phyloP scores from a whole-genome alignment of 2,797 vertebrate genomes.

The Siniperca obscura region DNA sequence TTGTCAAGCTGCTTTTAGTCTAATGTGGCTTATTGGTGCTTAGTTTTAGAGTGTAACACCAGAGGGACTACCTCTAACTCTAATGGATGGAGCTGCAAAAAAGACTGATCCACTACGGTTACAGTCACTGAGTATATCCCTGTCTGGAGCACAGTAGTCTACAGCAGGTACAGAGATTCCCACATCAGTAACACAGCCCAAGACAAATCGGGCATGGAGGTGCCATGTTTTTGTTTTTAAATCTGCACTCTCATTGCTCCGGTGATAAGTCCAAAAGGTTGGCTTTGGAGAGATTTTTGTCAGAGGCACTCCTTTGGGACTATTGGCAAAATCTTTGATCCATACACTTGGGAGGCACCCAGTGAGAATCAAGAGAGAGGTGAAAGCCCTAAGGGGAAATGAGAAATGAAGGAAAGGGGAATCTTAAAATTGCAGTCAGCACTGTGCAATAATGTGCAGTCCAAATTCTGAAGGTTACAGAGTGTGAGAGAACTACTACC shows the following conservation, averaged over 20 bases:
- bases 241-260: slow-evolving; percentile 20
- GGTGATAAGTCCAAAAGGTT: slow-evolving; percentile 30
- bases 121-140: slow-evolving; percentile 1
- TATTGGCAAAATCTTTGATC: slow-evolving; percentile 48
- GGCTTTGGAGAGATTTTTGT: slow-evolving; percentile 28
- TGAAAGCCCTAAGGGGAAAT: slow-evolving; percentile 34
- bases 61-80: background rate
- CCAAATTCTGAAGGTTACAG: slow-evolving; percentile 26
- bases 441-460: background rate
- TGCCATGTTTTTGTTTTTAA: slow-evolving; percentile 33
- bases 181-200: slow-evolving; percentile 5
- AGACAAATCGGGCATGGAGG: background rate
- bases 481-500: background rate
- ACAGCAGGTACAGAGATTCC: slow-evolving; percentile 16
- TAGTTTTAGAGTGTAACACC: slow-evolving; percentile 20
- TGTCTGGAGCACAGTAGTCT: slow-evolving; percentile 1
- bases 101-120: slow-evolving; percentile 1
- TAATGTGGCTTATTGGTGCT: slow-evolving; percentile 16
- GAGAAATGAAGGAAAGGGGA: background rate
- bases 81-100: slow-evolving; percentile 17
- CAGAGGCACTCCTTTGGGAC: background rate
- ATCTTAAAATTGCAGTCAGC: background rate
- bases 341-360: slow-evolving; percentile 5
- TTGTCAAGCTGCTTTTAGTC: slow-evolving; percentile 36
- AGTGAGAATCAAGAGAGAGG: slow-evolving; percentile 23